Evolutionary conservation across 2,113 vertebrate species (phyloP).

Genomic region (Micromys minutus): DNA sequence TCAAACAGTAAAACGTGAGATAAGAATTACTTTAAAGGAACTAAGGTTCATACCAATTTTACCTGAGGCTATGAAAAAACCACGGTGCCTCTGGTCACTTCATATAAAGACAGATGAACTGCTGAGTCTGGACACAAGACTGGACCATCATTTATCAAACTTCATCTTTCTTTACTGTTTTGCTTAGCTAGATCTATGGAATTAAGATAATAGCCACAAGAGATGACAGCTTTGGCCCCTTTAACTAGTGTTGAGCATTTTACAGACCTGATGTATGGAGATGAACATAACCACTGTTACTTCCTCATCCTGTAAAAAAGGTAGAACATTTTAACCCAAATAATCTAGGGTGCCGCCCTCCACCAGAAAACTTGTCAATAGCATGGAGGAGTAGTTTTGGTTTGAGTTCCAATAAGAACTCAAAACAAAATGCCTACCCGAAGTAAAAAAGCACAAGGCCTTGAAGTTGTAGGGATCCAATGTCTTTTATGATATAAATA

Average conservation of each 20-base stretch:
- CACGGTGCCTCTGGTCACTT: background rate
- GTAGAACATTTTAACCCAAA: background rate
- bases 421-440: background rate
- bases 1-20: background rate
- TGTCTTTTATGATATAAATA: slow-evolving; percentile 86
- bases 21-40: slow-evolving; percentile 50
- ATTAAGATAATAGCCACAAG: slow-evolving; percentile 45
- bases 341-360: background rate
- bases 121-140: background rate
- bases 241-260: slow-evolving; percentile 29
- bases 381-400: background rate
- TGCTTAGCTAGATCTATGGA: background rate
- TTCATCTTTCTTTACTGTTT: slow-evolving; percentile 7
- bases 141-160: background rate
- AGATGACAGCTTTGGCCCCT: slow-evolving; percentile 5
- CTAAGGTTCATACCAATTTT: background rate
- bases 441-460: slow-evolving; percentile 59
- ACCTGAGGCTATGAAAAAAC: slow-evolving; percentile 36
- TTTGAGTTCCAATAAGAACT: slow-evolving; percentile 48
- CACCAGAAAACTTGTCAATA: background rate
- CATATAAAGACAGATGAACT: background rate
- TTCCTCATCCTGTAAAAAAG: slow-evolving; percentile 30
- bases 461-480: slow-evolving; percentile 66
- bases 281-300: slow-evolving; percentile 26
- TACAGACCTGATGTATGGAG: slow-evolving; percentile 25